These are phyloP conservation scores for Alouatta palliata DNA, from an alignment of 2,113 vertebrate genomes.

Conservation along the genomic window DNA sequence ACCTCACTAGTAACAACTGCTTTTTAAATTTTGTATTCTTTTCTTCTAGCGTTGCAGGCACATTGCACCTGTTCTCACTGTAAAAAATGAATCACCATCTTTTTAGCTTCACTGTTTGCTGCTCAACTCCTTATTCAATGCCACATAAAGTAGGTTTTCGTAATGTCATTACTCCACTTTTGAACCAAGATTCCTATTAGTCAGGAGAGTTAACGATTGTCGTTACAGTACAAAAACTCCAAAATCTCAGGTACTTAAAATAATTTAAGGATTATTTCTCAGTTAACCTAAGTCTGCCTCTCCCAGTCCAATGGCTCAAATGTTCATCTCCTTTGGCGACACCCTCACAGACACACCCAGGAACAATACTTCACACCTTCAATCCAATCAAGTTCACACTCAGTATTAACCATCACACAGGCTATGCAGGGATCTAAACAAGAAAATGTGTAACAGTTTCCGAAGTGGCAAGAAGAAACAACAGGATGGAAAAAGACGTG, in stretches of 20 bases:
- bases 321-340: too few relatives aligned
- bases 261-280: not conserved
- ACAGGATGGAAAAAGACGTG: accelerated
- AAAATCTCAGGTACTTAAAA: not conserved
- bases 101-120: not conserved
- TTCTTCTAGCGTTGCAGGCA: not conserved
- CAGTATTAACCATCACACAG: not conserved
- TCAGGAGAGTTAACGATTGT: not conserved
- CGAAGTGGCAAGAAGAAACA: not conserved
- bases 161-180: not conserved
- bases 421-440: too few relatives aligned
- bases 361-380: too few relatives aligned
- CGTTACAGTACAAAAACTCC: not conserved
- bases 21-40: not conserved
- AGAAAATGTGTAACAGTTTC: not conserved
- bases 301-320: too few relatives aligned
- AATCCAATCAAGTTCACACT: too few relatives aligned
- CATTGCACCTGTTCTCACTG: not conserved
- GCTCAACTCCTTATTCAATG: not conserved
- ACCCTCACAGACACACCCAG: too few relatives aligned
- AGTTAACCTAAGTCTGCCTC: not conserved
- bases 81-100: not conserved
- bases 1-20: not conserved
- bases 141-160: not conserved
- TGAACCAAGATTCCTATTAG: not conserved